Conservation (phyloP, 2,888 invertebrate genomes). For the Heliconius ismenius region DNA sequence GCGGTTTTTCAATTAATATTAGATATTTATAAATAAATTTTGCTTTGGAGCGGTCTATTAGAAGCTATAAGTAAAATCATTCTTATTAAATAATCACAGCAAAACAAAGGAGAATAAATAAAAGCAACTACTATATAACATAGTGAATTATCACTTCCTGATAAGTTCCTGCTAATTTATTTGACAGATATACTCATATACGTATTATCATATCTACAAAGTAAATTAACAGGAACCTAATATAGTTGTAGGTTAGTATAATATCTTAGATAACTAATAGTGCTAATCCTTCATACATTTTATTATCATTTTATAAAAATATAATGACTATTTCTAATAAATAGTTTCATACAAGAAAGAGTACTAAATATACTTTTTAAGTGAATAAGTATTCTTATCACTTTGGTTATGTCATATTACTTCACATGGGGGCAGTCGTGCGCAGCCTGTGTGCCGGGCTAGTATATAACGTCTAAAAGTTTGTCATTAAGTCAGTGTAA, state of each 20-base stretch:
- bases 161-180: background rate
- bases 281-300: background rate
- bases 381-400: too few species aligned
- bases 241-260: background rate
- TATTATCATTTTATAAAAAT: background rate
- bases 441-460: too few species aligned
- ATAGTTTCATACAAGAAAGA: too few species aligned
- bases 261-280: background rate
- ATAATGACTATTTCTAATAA: background rate
- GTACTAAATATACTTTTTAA: too few species aligned
- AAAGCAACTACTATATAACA: background rate
- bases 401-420: too few species aligned
- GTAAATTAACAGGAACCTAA: background rate
- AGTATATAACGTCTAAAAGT: too few species aligned
- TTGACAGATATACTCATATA: background rate
- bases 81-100: conserved; percentile 13
- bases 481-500: too few species aligned
- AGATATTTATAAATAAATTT: background rate
- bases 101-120: background rate
- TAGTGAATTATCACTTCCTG: background rate
- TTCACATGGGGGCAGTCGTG: too few species aligned
- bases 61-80: background rate
- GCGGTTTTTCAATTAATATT: background rate
- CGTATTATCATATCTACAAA: background rate
- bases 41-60: background rate